Base-by-base conservation (phyloP, 2,797 vertebrate genomes). In the Peromyscus melanophrys region DNA sequence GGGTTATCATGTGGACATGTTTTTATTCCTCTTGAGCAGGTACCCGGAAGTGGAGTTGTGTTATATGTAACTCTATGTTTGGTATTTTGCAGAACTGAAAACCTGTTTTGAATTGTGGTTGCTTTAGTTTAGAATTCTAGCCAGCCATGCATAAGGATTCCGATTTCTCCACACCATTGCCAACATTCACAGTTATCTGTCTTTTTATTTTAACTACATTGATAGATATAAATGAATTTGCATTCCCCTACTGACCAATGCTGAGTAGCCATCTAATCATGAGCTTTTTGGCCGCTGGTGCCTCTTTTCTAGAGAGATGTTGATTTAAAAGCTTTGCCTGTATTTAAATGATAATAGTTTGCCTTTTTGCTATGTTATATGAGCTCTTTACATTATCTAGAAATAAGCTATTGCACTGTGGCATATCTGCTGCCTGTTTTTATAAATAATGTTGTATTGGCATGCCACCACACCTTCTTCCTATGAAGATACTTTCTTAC, bases 271-370 rank as follows among this genome's bases (percentile, higher is more conserved):
- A 49, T 86, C 29, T 96, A 88, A 81, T 88, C n/a, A 1, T 37
- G 10, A 69, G 9, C 8, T 71, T 63, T 49, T 4, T 31, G 13
- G 37, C 61, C 63, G 55, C 63, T 75, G 81, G 11, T 52, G 2
- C 80, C 43, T 94, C 61, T 75, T 97, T 73, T 67, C 21, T 63
- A 23, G 49, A 77, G 77, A 88, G 88, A 89, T 90, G 17, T 81
- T 40, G 90, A 19, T 92, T 69, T 7, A 63, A 16, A 90, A 69
- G 43, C 12, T 65, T 92, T 97, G 49, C 17, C 29, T 63, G 21
- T 90, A 83, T 77, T 89, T 92, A 93, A 89, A 23, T 89, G 85
- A 82, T 17, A 13, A 23, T 61, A 57, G 71, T 4, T 89, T 65
- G 65, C 77, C 43, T 63, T 83, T 89, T 80, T 65, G 43, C 80